Conservation (phyloP, 2,797 vertebrate genomes). For the Malurus splendens region DNA sequence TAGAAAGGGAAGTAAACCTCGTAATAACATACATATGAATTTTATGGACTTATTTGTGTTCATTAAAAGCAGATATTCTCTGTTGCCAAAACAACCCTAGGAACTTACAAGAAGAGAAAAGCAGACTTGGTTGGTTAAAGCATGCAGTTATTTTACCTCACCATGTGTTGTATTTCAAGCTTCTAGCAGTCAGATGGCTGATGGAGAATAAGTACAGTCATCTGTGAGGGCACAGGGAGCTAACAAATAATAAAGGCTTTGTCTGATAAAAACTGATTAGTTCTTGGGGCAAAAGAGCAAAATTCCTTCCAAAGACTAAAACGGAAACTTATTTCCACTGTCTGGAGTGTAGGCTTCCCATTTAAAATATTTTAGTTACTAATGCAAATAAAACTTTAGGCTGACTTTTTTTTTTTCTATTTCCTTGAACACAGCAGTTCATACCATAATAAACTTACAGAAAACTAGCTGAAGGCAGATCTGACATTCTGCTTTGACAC, state of each 20-base stretch:
- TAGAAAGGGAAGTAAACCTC: not conserved
- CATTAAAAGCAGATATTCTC: slow-evolving; percentile 2
- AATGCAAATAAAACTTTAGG: not conserved
- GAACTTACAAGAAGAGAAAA: not conserved
- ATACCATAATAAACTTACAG: not conserved
- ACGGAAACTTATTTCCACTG: not conserved
- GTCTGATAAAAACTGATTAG: not conserved
- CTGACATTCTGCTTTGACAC: not conserved
- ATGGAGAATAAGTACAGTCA: not conserved
- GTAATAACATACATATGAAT: not conserved
- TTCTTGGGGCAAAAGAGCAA: not conserved
- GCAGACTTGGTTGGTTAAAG: not conserved
- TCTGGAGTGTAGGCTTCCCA: not conserved
- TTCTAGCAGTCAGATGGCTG: slow-evolving; percentile 7
- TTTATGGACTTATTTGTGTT: slow-evolving; percentile 10
- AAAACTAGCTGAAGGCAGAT: not conserved
- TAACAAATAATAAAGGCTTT: slow-evolving; percentile 9
- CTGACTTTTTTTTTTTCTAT: not conserved
- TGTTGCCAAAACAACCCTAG: not conserved
- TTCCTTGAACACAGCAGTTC: not conserved
- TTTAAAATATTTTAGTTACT: not conserved
- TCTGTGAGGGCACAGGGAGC: not conserved
- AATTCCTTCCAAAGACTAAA: not conserved
- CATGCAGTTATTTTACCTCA: not conserved
- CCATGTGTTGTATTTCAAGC: slow-evolving; percentile 4